Percentiles rank a stretch among this genome's conserved stretches.
Conservation (phyloP, 1,140 invertebrate genomes). For the Bilobella aurantiaca region DNA sequence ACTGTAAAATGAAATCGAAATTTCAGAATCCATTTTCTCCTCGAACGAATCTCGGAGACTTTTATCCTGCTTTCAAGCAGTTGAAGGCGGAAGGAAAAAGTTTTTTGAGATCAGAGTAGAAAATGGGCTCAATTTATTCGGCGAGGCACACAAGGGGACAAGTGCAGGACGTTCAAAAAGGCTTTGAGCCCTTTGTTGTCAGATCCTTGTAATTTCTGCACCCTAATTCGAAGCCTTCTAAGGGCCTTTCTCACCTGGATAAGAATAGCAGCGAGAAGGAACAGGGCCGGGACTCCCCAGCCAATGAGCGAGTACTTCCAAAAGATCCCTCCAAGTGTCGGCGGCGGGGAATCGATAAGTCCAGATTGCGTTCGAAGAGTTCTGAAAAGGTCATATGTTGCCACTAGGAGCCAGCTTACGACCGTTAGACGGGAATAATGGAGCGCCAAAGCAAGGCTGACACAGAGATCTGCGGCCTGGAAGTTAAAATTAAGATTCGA, state of each 20-base stretch:
- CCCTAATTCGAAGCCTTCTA: background rate
- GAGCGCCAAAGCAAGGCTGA: constrained; percentile 50
- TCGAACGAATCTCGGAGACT: background rate
- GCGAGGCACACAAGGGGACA: background rate
- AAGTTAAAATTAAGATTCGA: constrained; percentile 18
- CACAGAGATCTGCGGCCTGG: constrained; percentile 53
- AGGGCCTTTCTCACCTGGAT: constrained; percentile 22
- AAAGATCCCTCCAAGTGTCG: constrained; percentile 24
- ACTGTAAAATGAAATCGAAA: background rate
- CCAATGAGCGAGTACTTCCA: constrained; percentile 29
- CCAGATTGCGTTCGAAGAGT: constrained; percentile 30
- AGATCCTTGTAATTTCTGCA: background rate
- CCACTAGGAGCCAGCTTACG: constrained; percentile 51
- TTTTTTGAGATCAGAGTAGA: background rate
- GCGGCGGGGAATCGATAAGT: constrained; percentile 27
- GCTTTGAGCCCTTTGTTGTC: no score
- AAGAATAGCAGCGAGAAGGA: constrained; percentile 21
- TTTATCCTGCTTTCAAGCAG: background rate
- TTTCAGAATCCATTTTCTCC: background rate
- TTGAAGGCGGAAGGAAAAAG: background rate
- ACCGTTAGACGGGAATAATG: constrained; percentile 52
- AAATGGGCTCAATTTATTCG: background rate
- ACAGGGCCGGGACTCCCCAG: constrained; percentile 23
- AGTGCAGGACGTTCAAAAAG: no score
- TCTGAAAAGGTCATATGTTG: constrained; percentile 47